These are phyloP conservation scores for Oreotrochilus melanogaster DNA, from an alignment of 2,113 vertebrate species.

Conservation along the genomic window DNA sequence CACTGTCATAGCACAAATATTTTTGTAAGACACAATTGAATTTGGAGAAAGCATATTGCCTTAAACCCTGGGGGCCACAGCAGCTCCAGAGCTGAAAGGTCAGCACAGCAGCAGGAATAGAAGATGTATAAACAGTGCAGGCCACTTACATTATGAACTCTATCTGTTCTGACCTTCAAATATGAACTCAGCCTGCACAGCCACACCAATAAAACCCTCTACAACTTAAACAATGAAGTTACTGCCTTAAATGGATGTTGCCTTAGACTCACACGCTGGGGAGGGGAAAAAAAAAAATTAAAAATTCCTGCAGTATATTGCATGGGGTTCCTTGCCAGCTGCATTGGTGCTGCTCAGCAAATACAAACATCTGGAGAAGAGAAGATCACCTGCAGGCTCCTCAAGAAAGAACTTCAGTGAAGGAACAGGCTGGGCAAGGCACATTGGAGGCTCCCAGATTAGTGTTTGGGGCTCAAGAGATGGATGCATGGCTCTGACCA, in stretches of 20 bases:
- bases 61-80: background rate
- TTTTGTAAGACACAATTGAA: background rate
- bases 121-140: background rate
- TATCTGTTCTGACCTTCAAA: background rate
- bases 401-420: background rate
- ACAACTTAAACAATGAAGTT: background rate
- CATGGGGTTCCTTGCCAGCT: background rate
- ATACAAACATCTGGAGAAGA: background rate
- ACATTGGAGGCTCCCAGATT: background rate
- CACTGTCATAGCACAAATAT: background rate
- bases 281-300: rapidly evolving
- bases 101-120: background rate
- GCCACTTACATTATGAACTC: background rate
- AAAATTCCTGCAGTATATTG: background rate
- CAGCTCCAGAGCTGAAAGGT: background rate
- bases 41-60: background rate
- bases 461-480: background rate
- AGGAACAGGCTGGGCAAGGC: background rate
- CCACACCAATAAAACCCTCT: background rate
- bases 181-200: background rate
- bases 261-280: background rate
- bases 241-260: background rate
- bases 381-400: background rate
- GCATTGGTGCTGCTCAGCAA: background rate
- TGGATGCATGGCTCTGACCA: background rate